Conservation (phyloP, 2,797 vertebrate species). For the Carapus acus region DNA sequence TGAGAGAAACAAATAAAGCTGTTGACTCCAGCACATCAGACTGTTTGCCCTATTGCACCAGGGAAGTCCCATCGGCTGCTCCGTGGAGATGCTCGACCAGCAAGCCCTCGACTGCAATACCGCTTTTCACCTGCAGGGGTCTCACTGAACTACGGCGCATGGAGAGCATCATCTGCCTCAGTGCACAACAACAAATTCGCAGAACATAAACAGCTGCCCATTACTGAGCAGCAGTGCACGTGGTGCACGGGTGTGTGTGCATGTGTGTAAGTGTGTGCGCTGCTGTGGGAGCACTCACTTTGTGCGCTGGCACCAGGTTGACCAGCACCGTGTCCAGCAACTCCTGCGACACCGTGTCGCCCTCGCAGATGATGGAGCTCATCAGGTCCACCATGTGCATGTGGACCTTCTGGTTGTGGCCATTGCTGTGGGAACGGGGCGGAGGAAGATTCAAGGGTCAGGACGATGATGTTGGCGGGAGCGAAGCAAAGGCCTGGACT, state of each 20-base stretch:
- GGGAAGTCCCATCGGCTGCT: conserved; percentile 3
- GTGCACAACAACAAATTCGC: conserved; percentile 14
- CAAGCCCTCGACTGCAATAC: conserved; percentile 34
- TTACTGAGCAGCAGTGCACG: not conserved
- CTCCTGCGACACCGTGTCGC: conserved; percentile 96
- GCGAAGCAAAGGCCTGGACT: not conserved
- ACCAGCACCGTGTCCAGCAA: conserved; percentile 94
- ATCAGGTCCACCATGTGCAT: conserved; percentile 99
- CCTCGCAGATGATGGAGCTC: conserved; percentile 98
- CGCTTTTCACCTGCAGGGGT: conserved; percentile 60
- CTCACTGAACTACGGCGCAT: conserved; percentile 61
- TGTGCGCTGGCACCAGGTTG: conserved; percentile 95
- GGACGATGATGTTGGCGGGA: not conserved
- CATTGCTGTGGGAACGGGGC: conserved; percentile 76
- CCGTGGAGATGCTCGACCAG: not conserved
- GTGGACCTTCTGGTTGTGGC: conserved; percentile 99
- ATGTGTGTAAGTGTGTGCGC: not conserved
- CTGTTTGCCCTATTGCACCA: too few relatives aligned
- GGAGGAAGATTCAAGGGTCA: conserved; percentile 15
- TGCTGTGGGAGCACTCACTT: too few relatives aligned
- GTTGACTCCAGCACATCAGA: too few relatives aligned
- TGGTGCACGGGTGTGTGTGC: not conserved
- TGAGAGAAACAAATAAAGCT: too few relatives aligned
- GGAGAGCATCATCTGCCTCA: conserved; percentile 26
- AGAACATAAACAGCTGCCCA: conserved; percentile 3